phyloP scores from a whole-genome alignment of 2,797 vertebrate genomes.

The Tenualosa ilisha region DNA sequence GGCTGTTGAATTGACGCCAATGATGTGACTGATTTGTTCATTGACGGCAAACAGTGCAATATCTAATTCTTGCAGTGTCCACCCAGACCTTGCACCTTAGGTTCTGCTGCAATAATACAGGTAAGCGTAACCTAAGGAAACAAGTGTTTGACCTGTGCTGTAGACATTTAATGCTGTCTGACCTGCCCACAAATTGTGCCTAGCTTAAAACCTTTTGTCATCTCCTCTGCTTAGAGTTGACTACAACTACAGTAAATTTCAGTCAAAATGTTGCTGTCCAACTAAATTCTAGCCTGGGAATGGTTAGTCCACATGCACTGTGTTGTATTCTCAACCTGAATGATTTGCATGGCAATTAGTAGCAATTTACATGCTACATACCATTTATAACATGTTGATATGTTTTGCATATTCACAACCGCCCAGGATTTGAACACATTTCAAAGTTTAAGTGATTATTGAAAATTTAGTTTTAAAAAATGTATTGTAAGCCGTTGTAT shows the following conservation, averaged over 20 bases:
- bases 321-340: slow-evolving; percentile 56
- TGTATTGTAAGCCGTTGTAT: background rate
- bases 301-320: slow-evolving; percentile 26
- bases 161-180: slow-evolving; percentile 53
- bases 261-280: slow-evolving; percentile 20
- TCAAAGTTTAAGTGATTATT: background rate
- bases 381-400: slow-evolving; percentile 35
- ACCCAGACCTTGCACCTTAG: slow-evolving; percentile 99
- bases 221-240: background rate
- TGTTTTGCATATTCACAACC: slow-evolving; percentile 39
- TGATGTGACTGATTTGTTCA: slow-evolving; percentile 88
- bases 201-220: slow-evolving; percentile 47
- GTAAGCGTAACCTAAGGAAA: slow-evolving; percentile 99
- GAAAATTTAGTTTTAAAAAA: background rate
- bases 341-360: slow-evolving; percentile 70
- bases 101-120: slow-evolving; percentile 99
- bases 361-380: slow-evolving; percentile 41
- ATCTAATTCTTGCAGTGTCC: slow-evolving; percentile 99
- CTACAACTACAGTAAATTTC: background rate
- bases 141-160: slow-evolving; percentile 72
- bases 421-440: slow-evolving; percentile 30
- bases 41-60: slow-evolving; percentile 97
- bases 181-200: slow-evolving; percentile 64
- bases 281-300: slow-evolving; percentile 32
- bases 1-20: slow-evolving; percentile 86